phyloP scores from a whole-genome alignment of 2,888 invertebrate species.

The Hedychridium roseum region DNA sequence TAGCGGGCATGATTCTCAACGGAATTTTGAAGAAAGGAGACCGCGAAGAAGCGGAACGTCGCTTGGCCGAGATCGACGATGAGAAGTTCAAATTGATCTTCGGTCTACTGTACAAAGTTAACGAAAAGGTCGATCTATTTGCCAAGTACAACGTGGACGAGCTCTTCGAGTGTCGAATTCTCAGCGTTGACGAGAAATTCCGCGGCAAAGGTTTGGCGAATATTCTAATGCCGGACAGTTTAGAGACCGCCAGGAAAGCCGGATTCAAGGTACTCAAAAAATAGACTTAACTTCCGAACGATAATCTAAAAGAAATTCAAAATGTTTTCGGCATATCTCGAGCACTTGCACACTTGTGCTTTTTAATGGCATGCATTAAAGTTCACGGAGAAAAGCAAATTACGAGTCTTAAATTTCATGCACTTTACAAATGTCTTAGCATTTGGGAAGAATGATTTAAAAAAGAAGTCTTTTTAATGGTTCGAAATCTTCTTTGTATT shows the following conservation, averaged over 20 bases:
- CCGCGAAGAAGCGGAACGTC: constrained; percentile 73
- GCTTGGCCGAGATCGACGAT: constrained; percentile 73
- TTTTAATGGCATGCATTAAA: constrained; percentile 16
- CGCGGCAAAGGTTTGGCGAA: constrained; percentile 81
- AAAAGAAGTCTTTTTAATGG: no score
- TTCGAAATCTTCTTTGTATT: no score
- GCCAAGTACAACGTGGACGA: constrained; percentile 72
- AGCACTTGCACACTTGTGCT: constrained; percentile 11
- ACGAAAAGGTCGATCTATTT: constrained; percentile 76
- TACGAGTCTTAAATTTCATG: no score
- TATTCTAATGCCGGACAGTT: constrained; percentile 73
- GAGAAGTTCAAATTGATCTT: constrained; percentile 82
- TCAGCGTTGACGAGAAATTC: constrained; percentile 77
- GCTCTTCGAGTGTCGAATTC: constrained; percentile 81
- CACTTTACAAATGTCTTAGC: no score
- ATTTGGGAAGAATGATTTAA: no score
- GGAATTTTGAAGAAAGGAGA: constrained; percentile 80
- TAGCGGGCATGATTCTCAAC: constrained; percentile 80
- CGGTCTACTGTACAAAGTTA: constrained; percentile 76
- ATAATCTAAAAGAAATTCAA: no score
- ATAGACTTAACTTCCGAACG: no score
- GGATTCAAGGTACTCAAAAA: constrained; percentile 73
- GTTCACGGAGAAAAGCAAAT: no score
- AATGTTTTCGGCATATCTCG: no score
- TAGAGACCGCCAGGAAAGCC: constrained; percentile 71